Evolutionary conservation across 1,140 invertebrate species (phyloP).

Genomic region (Eubasilissa regina): DNA sequence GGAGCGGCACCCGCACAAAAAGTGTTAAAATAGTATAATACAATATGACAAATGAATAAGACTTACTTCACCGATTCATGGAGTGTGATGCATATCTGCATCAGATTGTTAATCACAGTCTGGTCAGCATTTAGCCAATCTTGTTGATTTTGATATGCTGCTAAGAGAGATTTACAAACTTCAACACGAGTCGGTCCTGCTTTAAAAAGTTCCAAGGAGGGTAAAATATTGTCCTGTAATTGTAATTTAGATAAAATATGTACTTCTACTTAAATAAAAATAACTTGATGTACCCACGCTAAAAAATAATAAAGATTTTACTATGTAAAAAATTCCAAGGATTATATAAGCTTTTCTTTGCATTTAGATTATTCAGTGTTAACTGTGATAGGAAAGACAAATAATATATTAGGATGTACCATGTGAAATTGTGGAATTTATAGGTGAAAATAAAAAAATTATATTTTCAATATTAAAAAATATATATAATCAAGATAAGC

Average conservation of each 20-base stretch:
- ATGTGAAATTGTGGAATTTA: too few relatives aligned
- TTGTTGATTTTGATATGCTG: slow-evolving; percentile 75
- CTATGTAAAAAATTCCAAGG: too few relatives aligned
- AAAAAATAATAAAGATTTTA: too few relatives aligned
- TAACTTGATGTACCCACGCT: background rate
- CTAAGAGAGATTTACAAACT: slow-evolving; percentile 87
- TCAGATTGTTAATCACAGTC: slow-evolving; percentile 88
- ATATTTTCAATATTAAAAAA: too few relatives aligned
- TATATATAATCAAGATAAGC: too few relatives aligned
- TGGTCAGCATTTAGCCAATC: slow-evolving; percentile 82
- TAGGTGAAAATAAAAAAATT: too few relatives aligned
- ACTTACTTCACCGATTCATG: slow-evolving; percentile 94
- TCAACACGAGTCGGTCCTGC: slow-evolving; percentile 86
- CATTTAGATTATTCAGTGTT: too few relatives aligned
- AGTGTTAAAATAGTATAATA: too few relatives aligned
- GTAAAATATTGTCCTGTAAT: slow-evolving; percentile 89
- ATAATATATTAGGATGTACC: too few relatives aligned
- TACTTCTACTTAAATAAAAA: slow-evolving; percentile 44
- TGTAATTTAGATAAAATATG: slow-evolving; percentile 52
- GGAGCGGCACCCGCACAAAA: too few relatives aligned
- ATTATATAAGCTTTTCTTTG: too few relatives aligned
- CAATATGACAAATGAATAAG: background rate
- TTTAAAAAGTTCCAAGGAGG: slow-evolving; percentile 91
- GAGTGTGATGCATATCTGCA: slow-evolving; percentile 89
- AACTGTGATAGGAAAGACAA: too few relatives aligned